A percentile compares a stretch with the other conserved stretches of the same genome.
These are phyloP conservation scores for Crotalus tigris DNA, from an alignment of 2,113 vertebrate species.

Conservation along the genomic window DNA sequence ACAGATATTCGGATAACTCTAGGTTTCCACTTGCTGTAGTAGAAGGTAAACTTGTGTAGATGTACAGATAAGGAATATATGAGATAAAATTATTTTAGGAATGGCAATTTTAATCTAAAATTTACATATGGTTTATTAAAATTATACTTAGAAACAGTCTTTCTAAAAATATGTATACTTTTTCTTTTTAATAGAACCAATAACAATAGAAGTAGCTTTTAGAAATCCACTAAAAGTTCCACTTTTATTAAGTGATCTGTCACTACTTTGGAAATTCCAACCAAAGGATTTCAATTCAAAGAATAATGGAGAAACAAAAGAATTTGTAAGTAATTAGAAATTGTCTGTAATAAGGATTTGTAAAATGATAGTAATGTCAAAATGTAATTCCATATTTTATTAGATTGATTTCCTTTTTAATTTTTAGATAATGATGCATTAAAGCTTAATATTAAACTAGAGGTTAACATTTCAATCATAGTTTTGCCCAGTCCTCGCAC, in stretches of 20 bases:
- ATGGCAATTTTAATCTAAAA: background rate
- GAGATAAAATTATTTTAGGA: background rate
- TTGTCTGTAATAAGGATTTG: background rate
- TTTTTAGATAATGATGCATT: background rate
- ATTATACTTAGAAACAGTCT: slow-evolving; percentile 1
- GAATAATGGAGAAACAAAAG: slow-evolving; percentile 64
- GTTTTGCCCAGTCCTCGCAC: background rate
- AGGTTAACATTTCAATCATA: background rate
- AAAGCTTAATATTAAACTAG: background rate
- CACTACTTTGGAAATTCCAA: slow-evolving; percentile 91
- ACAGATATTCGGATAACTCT: slow-evolving; percentile 88
- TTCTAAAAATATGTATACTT: background rate
- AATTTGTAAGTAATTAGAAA: slow-evolving; percentile 72
- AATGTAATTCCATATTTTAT: background rate
- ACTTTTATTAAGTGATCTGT: slow-evolving; percentile 84
- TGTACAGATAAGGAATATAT: background rate
- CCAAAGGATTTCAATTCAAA: slow-evolving; percentile 69
- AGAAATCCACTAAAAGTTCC: slow-evolving; percentile 93
- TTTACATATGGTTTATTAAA: background rate
- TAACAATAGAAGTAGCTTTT: slow-evolving; percentile 92
- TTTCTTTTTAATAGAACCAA: slow-evolving; percentile 79
- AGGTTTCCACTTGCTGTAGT: slow-evolving; percentile 86
- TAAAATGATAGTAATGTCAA: background rate
- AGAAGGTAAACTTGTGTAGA: slow-evolving; percentile 74
- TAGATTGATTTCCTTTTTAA: background rate